Evolutionary conservation across 2,888 invertebrate species (phyloP).

Genomic region (Eurytoma californica): DNA sequence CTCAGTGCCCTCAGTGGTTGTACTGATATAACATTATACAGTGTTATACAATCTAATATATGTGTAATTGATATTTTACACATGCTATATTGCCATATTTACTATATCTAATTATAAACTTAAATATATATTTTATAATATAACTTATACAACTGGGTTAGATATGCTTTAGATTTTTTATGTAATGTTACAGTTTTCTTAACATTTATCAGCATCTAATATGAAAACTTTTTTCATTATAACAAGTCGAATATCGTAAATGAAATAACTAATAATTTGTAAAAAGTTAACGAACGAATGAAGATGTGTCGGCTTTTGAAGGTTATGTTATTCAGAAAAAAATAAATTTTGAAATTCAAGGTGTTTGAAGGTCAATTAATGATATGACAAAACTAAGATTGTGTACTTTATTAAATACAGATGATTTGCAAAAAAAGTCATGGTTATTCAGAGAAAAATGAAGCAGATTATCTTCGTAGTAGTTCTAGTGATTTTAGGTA

Average conservation of each 20-base stretch:
- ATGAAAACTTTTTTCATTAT: too few species aligned
- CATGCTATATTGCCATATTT: neutral
- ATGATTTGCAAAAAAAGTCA: slow-evolving; percentile 32
- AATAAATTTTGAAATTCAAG: slow-evolving; percentile 4
- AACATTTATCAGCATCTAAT: too few species aligned
- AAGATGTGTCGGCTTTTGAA: slow-evolving; percentile 5
- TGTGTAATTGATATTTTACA: too few species aligned
- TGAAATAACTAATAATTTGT: neutral
- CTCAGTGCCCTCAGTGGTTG: too few species aligned
- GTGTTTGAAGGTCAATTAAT: slow-evolving; percentile 17
- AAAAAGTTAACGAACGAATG: neutral
- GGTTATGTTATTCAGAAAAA: slow-evolving; percentile 25
- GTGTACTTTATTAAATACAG: neutral
- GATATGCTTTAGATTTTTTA: too few species aligned
- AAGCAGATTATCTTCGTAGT: slow-evolving; percentile 70
- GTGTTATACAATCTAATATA: too few species aligned
- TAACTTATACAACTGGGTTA: too few species aligned
- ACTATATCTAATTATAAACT: too few species aligned
- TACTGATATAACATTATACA: too few species aligned
- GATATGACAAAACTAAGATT: neutral
- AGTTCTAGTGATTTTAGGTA: slow-evolving; percentile 69
- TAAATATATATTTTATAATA: too few species aligned
- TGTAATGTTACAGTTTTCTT: too few species aligned
- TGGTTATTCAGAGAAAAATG: slow-evolving; percentile 70
- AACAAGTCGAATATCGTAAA: too few species aligned